Evolutionary conservation across 2,113 vertebrate species (phyloP), one percentile per base, ranked within the genome.

Genomic region (Spheniscus mendiculus): DNA sequence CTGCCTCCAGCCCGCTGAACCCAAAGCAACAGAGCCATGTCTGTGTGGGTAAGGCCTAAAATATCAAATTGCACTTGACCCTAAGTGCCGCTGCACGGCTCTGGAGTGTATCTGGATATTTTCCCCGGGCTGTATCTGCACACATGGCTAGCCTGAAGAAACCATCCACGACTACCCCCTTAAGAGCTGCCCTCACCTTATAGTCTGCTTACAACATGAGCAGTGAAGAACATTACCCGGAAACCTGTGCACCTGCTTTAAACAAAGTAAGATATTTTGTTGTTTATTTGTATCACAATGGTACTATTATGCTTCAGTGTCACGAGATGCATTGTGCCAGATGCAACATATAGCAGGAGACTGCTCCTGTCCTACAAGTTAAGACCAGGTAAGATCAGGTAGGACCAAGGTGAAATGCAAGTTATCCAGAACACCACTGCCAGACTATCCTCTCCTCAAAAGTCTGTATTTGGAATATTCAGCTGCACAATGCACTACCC

Each of bases 71-170:
- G 13, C 25, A 18, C 29, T 30, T 30, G 26, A 15, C 11, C 21
- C 21, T 19, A 3, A 21, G 26, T 53, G 50, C 30, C 0, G 0
- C 50, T 15, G 40, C 23, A 11, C 4, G 4, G 32, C n/a, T 42
- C n/a, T 34, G 26, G 17, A 17, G 44, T 19, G n/a, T 50, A 32
- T 29, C 30, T 70, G 36, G 19, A 13, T n/a, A 11, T 30, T n/a
- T n/a, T n/a, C n/a, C n/a, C n/a, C n/a, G 30, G 45, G 26, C n/a
- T 50, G 11, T 18, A n/a, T 13, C 32, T 25, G 30, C 42, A 21
- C 26, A 21, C 17, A 26, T 7, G 16, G 27, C 42, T 69, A 44
- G 19, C 12, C 27, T 63, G 49, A 19, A 50, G 40, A 67, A 87
- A 50, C 25, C 49, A 38, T 25, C 27, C 42, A 34, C 0, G 0